Conservation (phyloP, 2,888 invertebrate species). For the Trissoscelio sp. region DNA sequence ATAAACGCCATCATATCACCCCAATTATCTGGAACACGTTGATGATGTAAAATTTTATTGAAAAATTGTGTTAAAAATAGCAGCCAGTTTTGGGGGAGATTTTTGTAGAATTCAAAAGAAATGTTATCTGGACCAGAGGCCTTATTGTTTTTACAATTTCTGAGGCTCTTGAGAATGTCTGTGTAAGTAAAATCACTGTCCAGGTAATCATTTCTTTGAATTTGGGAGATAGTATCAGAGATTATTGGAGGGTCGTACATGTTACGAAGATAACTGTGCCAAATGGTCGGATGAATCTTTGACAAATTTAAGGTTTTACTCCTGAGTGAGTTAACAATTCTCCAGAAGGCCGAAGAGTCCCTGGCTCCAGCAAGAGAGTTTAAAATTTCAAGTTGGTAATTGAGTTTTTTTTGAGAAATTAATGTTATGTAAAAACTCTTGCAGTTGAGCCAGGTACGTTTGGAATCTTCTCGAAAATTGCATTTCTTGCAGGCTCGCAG, state of each 20-base stretch:
- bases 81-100: slow-evolving; percentile 7
- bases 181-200: too few species aligned
- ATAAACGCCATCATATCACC: slow-evolving; percentile 10
- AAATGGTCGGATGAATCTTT: background rate
- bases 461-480: background rate
- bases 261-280: background rate
- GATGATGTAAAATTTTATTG: slow-evolving; percentile 1
- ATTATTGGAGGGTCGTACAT: background rate
- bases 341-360: background rate
- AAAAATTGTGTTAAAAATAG: background rate
- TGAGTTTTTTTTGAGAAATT: background rate
- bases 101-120: background rate
- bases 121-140: background rate
- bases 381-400: background rate
- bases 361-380: background rate
- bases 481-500: background rate
- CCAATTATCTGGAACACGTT: too few species aligned
- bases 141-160: background rate
- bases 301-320: background rate
- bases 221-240: too few species aligned
- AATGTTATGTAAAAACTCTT: background rate
- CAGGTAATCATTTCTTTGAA: too few species aligned
- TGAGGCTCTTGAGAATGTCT: background rate
- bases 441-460: background rate
- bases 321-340: background rate